Percentiles rank a stretch among this genome's conserved stretches.
Conservation (phyloP, 1,140 invertebrate genomes). For the Drosophila nikananu region DNA sequence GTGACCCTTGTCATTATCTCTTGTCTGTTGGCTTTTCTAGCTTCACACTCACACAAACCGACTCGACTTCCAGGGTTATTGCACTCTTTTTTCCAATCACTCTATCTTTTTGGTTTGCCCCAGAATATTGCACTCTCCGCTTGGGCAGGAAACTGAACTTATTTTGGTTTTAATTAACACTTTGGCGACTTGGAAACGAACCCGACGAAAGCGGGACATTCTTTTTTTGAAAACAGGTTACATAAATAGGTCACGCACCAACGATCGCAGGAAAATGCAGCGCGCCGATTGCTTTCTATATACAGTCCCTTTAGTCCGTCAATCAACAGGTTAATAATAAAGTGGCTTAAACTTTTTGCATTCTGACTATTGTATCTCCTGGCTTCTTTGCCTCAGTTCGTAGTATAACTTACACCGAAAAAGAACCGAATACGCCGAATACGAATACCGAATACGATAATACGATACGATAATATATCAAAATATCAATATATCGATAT, state of each 20-base stretch:
- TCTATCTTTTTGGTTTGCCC: constrained; percentile 28
- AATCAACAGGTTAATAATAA: constrained; percentile 59
- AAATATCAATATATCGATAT: too few relatives aligned
- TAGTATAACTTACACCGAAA: constrained; percentile 55
- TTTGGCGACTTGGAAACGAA: constrained; percentile 19
- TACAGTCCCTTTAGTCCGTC: constrained; percentile 9
- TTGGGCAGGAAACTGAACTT: constrained; percentile 28
- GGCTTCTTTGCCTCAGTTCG: not conserved
- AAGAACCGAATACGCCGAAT: constrained; percentile 30
- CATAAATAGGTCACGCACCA: constrained; percentile 84
- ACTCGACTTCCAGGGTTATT: constrained; percentile 67
- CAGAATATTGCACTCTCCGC: constrained; percentile 45
- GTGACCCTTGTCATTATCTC: constrained; percentile 64
- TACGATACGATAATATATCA: not conserved
- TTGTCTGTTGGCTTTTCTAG: constrained; percentile 59
- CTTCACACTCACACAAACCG: constrained; percentile 38
- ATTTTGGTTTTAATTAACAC: constrained; percentile 32
- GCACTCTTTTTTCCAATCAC: constrained; percentile 65
- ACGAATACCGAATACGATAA: too few relatives aligned
- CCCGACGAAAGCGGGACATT: constrained; percentile 66
- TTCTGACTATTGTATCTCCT: not conserved
- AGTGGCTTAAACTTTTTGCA: constrained; percentile 31
- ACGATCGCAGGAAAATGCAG: constrained; percentile 59
- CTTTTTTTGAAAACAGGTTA: constrained; percentile 78
- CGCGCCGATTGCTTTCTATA: constrained; percentile 51